Evolutionary conservation across 1,140 invertebrate genomes (phyloP).

Genomic region (Holcopasites calliopsidis): DNA sequence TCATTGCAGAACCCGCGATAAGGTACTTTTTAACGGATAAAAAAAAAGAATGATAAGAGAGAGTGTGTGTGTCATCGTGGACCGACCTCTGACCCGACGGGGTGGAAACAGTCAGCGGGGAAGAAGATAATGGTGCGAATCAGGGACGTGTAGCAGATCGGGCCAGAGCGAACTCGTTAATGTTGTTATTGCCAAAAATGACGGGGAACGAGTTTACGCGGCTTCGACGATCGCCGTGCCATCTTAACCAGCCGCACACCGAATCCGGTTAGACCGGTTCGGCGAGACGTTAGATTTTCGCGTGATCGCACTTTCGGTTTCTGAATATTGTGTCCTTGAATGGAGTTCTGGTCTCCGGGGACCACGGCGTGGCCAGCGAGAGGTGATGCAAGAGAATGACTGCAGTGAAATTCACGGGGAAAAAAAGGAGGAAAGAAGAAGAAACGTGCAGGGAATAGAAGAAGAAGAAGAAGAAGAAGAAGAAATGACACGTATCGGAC

Average conservation of each 20-base stretch:
- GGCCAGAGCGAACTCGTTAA: constrained; percentile 44
- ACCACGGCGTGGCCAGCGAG: not conserved
- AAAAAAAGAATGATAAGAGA: no score
- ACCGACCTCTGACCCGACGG: no score
- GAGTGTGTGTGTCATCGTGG: no score
- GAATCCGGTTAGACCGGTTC: constrained; percentile 80
- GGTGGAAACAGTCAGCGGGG: no score
- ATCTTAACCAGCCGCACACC: constrained; percentile 61
- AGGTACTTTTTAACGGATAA: no score
- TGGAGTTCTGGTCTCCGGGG: constrained; percentile 68
- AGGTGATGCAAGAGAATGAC: constrained; percentile 61
- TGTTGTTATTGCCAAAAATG: constrained; percentile 72
- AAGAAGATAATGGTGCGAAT: not conserved
- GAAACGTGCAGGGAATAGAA: not conserved
- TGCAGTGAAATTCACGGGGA: constrained; percentile 51
- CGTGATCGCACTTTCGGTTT: constrained; percentile 81
- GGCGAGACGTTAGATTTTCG: constrained; percentile 80
- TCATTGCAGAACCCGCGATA: no score
- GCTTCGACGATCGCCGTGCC: constrained; percentile 66
- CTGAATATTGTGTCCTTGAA: constrained; percentile 78
- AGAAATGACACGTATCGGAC: not conserved
- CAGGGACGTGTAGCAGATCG: not conserved
- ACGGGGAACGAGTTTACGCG: constrained; percentile 74
- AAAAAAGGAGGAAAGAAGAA: not conserved
- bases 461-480: not conserved